A percentile compares a stretch with the other conserved stretches of the same genome.
Evolutionary conservation across 2,888 invertebrate genomes (phyloP).

Genomic region (Amiota mariae): DNA sequence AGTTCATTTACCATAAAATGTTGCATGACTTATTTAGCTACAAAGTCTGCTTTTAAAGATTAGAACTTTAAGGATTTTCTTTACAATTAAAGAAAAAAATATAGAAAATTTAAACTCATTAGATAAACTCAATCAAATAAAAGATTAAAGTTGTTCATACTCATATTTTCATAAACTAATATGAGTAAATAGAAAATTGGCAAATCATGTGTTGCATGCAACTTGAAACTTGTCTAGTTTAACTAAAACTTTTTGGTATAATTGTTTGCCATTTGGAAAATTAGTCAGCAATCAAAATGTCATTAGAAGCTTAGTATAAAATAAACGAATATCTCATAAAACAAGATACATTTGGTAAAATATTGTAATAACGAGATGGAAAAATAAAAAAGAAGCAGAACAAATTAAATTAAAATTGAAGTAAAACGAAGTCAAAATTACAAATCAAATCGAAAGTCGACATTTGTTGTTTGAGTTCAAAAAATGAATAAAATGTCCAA

Average conservation of each 20-base stretch:
- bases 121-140: neutral
- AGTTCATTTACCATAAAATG: conserved; percentile 31
- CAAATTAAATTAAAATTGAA: neutral
- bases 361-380: neutral
- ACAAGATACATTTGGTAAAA: neutral
- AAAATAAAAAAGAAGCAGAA: neutral
- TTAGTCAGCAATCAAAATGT: conserved; percentile 36
- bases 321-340: neutral
- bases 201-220: conserved; percentile 1
- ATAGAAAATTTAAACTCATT: too few relatives aligned
- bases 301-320: conserved; percentile 13
- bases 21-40: conserved; percentile 12
- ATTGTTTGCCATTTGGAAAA: conserved; percentile 29
- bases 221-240: too few relatives aligned
- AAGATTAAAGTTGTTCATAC: neutral
- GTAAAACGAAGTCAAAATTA: neutral
- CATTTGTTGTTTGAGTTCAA: neutral
- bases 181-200: neutral
- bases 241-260: too few relatives aligned
- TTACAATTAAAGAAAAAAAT: too few relatives aligned
- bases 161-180: neutral
- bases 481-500: neutral
- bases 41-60: neutral
- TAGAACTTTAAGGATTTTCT: neutral
- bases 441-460: conserved; percentile 16